phyloP scores from a whole-genome alignment of 1,140 invertebrate species.

The Sitodiplosis mosellana region DNA sequence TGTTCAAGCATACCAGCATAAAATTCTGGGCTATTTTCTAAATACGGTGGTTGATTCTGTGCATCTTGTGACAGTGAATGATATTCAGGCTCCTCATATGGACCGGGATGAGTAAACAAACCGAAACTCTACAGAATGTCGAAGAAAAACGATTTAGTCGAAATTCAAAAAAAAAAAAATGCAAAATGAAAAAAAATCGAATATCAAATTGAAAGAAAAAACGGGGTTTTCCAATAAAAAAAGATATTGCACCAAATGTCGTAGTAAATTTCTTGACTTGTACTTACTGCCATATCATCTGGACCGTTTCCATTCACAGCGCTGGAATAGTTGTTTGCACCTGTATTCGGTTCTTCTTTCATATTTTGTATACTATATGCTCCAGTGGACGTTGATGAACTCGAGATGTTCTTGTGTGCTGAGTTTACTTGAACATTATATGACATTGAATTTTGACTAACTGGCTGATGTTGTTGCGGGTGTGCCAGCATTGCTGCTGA shows the following conservation, averaged over 20 bases:
- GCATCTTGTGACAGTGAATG: slow-evolving; percentile 36
- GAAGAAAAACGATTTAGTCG: too few relatives aligned
- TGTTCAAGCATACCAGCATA: slow-evolving; percentile 46
- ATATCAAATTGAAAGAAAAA: too few relatives aligned
- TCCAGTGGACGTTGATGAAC: neutral
- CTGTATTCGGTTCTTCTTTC: slow-evolving; percentile 21
- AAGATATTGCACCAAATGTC: too few relatives aligned
- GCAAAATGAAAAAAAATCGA: neutral
- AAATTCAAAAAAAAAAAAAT: slow-evolving; percentile 1
- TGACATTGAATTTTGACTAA: slow-evolving; percentile 17
- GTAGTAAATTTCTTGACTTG: too few relatives aligned
- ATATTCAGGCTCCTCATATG: slow-evolving; percentile 20
- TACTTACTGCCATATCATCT: slow-evolving; percentile 4
- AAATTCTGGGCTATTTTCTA: slow-evolving; percentile 56
- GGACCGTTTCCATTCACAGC: neutral
- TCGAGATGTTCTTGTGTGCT: neutral
- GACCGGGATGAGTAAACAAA: slow-evolving; percentile 3
- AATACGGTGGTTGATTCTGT: slow-evolving; percentile 39
- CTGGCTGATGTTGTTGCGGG: neutral
- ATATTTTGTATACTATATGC: slow-evolving; percentile 13
- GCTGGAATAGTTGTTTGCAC: slow-evolving; percentile 5
- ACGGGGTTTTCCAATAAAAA: too few relatives aligned
- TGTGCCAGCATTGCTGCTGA: slow-evolving; percentile 6
- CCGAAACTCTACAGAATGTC: slow-evolving; percentile 4
- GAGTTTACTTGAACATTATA: slow-evolving; percentile 8